Conservation (phyloP, 2,113 vertebrate genomes). For the Nibea coibor region DNA sequence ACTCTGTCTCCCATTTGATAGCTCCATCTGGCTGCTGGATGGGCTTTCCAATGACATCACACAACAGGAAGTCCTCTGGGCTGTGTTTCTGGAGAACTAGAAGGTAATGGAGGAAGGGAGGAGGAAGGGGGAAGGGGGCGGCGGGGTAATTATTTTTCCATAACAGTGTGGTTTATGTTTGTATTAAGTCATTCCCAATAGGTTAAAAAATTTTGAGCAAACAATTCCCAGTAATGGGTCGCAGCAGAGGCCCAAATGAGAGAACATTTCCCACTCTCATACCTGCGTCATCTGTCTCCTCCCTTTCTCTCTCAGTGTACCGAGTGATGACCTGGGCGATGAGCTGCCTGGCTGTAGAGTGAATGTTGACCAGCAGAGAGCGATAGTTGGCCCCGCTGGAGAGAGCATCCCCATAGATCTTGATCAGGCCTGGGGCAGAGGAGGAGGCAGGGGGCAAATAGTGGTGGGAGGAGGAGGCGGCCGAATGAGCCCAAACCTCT, state of each 20-base stretch:
- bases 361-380: slow-evolving; percentile 83
- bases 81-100: slow-evolving; percentile 83
- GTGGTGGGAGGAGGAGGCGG: slow-evolving; percentile 85
- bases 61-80: slow-evolving; percentile 87
- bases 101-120: slow-evolving; percentile 68
- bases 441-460: slow-evolving; percentile 83
- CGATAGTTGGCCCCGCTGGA: slow-evolving; percentile 87
- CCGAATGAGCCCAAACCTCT: slow-evolving; percentile 88
- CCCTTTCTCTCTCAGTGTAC: slow-evolving; percentile 85
- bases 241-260: slow-evolving; percentile 47
- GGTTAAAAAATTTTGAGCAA: slow-evolving; percentile 32
- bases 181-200: slow-evolving; percentile 57
- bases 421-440: slow-evolving; percentile 86
- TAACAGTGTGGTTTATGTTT: slow-evolving; percentile 64
- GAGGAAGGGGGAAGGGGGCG: slow-evolving; percentile 9
- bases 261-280: slow-evolving; percentile 46
- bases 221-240: slow-evolving; percentile 53
- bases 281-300: slow-evolving; percentile 84
- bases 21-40: slow-evolving; percentile 83
- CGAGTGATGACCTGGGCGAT: slow-evolving; percentile 86
- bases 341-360: slow-evolving; percentile 84
- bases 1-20: slow-evolving; percentile 87
- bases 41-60: slow-evolving; percentile 89
- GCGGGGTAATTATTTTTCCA: slow-evolving; percentile 57
- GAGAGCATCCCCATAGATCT: slow-evolving; percentile 86